Percentiles rank a stretch among this genome's conserved stretches.
phyloP scores from a whole-genome alignment of 2,113 vertebrate species.

The Columba livia region DNA sequence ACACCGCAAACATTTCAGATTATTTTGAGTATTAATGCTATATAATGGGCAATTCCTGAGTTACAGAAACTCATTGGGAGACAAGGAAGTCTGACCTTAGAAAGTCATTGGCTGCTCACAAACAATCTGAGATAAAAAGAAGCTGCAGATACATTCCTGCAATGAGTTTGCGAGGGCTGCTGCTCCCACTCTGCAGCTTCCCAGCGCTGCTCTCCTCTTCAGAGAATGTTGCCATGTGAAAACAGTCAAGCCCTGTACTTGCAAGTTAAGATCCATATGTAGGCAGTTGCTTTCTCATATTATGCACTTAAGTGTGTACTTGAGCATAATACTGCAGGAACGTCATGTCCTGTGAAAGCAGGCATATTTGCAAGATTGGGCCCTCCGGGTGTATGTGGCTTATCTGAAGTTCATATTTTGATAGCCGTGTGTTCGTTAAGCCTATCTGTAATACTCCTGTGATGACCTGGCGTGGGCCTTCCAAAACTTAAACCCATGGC shows the following conservation, averaged over 20 bases:
- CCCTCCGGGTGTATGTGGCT: background rate
- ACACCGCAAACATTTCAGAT: background rate
- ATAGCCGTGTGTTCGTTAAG: background rate
- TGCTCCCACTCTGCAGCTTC: background rate
- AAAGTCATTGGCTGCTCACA: background rate
- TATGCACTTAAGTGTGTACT: background rate
- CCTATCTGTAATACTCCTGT: background rate
- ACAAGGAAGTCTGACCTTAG: background rate
- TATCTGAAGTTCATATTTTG: background rate
- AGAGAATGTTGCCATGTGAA: background rate
- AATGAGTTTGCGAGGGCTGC: background rate
- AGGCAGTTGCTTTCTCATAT: background rate
- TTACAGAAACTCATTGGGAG: background rate
- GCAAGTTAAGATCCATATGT: background rate
- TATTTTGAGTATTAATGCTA: background rate
- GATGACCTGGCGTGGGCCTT: background rate
- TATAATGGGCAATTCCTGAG: background rate
- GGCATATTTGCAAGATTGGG: background rate
- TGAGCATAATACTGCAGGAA: background rate
- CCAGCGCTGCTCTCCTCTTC: background rate
- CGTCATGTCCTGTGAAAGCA: background rate
- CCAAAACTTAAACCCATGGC: background rate
- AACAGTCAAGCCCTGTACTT: background rate
- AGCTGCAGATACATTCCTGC: background rate
- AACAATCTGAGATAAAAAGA: background rate